These are phyloP conservation scores for rat (Rattus norvegicus) DNA, from an alignment of 2,113 vertebrate genomes.

Conservation along the genomic window DNA sequence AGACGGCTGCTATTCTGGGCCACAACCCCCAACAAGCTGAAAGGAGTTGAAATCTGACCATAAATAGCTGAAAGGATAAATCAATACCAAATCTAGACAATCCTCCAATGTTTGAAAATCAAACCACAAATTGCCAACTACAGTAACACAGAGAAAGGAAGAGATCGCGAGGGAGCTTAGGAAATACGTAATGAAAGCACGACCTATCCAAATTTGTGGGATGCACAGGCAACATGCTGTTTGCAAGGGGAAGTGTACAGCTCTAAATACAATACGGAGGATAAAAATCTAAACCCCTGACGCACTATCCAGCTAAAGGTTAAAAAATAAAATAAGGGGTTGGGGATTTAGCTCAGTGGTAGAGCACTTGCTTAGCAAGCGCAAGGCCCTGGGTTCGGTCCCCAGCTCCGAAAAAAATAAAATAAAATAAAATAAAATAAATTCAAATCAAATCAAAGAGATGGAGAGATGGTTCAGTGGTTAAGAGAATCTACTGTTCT, in stretches of 20 bases:
- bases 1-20: background rate
- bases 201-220: background rate
- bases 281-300: background rate
- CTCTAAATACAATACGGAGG: background rate
- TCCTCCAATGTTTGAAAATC: background rate
- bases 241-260: background rate
- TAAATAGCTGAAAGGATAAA: conserved; percentile 2
- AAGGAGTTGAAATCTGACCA: background rate
- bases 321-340: background rate
- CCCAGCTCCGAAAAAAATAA: no score
- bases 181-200: background rate
- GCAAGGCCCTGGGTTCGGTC: no score
- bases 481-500: background rate
- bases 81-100: conserved; percentile 3
- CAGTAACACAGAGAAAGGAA: background rate
- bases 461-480: background rate
- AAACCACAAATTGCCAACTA: conserved; percentile 21
- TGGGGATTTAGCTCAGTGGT: no score
- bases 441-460: background rate
- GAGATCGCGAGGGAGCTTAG: background rate
- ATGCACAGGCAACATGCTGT: background rate
- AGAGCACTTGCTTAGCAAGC: no score
- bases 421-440: background rate
- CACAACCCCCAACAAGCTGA: background rate
- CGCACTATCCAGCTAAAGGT: background rate